These are phyloP conservation scores for Scaptomyza pallida DNA, from an alignment of 1,140 invertebrate genomes.

Conservation along the genomic window DNA sequence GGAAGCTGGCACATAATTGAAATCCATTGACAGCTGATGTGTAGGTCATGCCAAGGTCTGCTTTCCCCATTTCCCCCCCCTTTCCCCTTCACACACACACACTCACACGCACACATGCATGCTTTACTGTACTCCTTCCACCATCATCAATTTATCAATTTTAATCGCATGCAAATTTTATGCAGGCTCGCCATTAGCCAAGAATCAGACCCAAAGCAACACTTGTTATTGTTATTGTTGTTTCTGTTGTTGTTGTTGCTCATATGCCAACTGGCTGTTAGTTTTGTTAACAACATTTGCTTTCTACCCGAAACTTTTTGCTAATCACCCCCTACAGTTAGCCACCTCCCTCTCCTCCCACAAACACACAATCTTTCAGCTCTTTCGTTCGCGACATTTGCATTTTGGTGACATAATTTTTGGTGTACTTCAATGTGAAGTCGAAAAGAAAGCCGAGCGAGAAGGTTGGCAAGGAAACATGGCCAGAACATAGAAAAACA, in stretches of 20 bases:
- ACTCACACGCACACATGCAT: conserved; percentile 36
- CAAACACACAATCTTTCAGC: too few relatives aligned
- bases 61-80: not conserved
- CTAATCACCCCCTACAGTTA: conserved; percentile 50
- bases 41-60: conserved; percentile 19
- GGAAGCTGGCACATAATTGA: conserved; percentile 46
- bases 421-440: conserved; percentile 40
- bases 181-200: conserved; percentile 51
- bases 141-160: conserved; percentile 62
- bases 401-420: conserved; percentile 73
- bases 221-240: conserved; percentile 41
- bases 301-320: conserved; percentile 34
- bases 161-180: conserved; percentile 76
- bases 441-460: not conserved
- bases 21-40: conserved; percentile 38
- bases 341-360: too few relatives aligned
- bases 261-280: conserved; percentile 39
- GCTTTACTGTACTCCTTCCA: not conserved
- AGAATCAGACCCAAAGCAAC: conserved; percentile 38
- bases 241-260: conserved; percentile 41
- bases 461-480: conserved; percentile 47
- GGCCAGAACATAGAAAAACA: conserved; percentile 45
- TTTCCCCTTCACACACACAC: conserved; percentile 13
- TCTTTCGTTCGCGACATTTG: conserved; percentile 53
- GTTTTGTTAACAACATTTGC: conserved; percentile 71